Evolutionary conservation across 2,797 vertebrate genomes (phyloP).

Genomic region (Xenopus petersii): DNA sequence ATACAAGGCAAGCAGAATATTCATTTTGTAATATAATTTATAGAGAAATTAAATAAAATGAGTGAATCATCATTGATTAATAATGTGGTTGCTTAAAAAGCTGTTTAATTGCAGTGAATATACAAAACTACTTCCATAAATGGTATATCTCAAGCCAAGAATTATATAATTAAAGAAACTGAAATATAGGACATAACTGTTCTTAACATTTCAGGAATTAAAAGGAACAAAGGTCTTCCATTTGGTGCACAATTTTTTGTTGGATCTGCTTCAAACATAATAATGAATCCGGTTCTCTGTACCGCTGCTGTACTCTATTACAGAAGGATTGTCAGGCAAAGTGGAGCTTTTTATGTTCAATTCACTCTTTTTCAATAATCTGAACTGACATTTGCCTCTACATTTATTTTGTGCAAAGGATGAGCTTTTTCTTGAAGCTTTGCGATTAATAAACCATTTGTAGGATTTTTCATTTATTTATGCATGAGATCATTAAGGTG

Average conservation of each 20-base stretch:
- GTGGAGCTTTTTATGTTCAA: not conserved
- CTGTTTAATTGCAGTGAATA: no score
- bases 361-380: not conserved
- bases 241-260: not conserved
- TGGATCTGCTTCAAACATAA: not conserved
- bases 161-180: no score
- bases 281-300: not conserved
- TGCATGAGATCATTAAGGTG: constrained; percentile 1
- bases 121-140: no score
- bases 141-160: no score
- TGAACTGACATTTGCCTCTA: constrained; percentile 16
- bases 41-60: no score
- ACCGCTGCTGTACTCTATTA: not conserved
- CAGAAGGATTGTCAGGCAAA: constrained; percentile 4
- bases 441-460: not conserved
- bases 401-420: not conserved
- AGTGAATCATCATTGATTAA: no score
- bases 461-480: constrained; percentile 4
- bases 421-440: not conserved
- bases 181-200: no score
- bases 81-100: no score
- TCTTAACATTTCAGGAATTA: not conserved
- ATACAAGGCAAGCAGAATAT: no score
- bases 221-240: not conserved
- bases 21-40: no score